A percentile compares a stretch with the other conserved stretches of the same genome.
Evolutionary conservation across 2,113 vertebrate species (phyloP).

Genomic region (Sapajus apella): DNA sequence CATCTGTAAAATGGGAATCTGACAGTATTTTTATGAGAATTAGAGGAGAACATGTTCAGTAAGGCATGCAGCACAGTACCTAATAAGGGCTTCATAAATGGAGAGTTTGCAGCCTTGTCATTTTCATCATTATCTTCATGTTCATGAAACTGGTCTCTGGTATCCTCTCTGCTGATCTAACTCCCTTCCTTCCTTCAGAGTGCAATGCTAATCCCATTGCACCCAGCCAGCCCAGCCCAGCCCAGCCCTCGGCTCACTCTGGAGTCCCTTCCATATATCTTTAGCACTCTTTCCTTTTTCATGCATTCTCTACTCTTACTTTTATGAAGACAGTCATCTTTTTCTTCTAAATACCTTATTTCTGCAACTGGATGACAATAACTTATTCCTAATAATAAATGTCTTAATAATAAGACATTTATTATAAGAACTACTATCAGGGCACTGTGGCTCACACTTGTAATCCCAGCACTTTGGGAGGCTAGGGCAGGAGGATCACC

Average conservation of each 20-base stretch:
- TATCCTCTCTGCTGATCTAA: not conserved
- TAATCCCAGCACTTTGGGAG: too few species aligned
- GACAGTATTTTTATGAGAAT: not conserved
- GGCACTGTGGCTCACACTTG: too few species aligned
- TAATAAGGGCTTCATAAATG: not conserved
- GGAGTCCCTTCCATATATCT: not conserved
- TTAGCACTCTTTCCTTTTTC: not conserved
- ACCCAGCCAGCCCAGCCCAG: not conserved
- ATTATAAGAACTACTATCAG: not conserved
- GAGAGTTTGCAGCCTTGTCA: not conserved
- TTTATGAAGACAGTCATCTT: not conserved
- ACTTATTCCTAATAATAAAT: not conserved
- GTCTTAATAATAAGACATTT: not conserved
- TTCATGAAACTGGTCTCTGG: not conserved
- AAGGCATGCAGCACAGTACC: too few species aligned
- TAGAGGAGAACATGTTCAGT: accelerated
- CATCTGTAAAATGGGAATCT: not conserved
- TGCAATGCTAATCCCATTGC: accelerated
- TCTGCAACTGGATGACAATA: not conserved
- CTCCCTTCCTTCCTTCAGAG: not conserved
- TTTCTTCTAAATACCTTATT: not conserved
- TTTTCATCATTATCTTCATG: not conserved
- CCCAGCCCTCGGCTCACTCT: conserved; percentile 15
- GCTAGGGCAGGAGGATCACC: too few species aligned
- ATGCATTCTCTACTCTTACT: not conserved